Conservation (phyloP, 1,140 invertebrate species). For the Ostrea denselamellosa region DNA sequence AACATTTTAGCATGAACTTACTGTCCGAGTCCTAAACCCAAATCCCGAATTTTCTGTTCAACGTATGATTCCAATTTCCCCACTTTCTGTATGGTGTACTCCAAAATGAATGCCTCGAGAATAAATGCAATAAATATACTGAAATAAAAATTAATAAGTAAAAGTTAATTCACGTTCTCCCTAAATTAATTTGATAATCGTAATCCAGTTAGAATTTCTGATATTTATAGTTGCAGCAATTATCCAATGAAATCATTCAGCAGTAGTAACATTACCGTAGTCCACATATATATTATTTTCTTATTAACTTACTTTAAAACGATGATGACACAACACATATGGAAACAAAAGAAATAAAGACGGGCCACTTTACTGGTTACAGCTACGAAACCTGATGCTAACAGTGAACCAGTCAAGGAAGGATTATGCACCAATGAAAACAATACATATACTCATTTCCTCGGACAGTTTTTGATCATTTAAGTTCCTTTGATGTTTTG, state of each 20-base stretch:
- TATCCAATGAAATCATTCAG: no score
- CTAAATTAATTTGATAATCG: neutral
- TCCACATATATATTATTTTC: neutral
- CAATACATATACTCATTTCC: no score
- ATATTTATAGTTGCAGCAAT: no score
- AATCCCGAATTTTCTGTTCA: conserved; percentile 80
- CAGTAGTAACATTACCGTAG: no score
- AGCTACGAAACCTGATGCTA: conserved; percentile 80
- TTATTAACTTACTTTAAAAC: conserved; percentile 80
- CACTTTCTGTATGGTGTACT: conserved; percentile 79
- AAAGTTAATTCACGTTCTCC: neutral
- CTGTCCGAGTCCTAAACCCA: conserved; percentile 78
- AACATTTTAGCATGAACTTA: conserved; percentile 57
- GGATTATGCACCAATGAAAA: no score
- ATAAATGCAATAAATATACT: conserved; percentile 83
- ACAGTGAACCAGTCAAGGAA: conserved; percentile 76
- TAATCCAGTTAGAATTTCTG: neutral
- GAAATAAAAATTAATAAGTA: conserved; percentile 63
- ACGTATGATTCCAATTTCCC: conserved; percentile 78
- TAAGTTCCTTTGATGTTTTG: no score
- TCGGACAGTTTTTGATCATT: no score
- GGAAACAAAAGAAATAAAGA: conserved; percentile 81
- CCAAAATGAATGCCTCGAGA: conserved; percentile 81
- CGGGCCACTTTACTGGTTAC: conserved; percentile 79
- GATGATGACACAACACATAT: conserved; percentile 81